Evolutionary conservation across 35 echinoderm and acorn worm species (phyloP).

Genomic region (Lytechinus variegatus): DNA sequence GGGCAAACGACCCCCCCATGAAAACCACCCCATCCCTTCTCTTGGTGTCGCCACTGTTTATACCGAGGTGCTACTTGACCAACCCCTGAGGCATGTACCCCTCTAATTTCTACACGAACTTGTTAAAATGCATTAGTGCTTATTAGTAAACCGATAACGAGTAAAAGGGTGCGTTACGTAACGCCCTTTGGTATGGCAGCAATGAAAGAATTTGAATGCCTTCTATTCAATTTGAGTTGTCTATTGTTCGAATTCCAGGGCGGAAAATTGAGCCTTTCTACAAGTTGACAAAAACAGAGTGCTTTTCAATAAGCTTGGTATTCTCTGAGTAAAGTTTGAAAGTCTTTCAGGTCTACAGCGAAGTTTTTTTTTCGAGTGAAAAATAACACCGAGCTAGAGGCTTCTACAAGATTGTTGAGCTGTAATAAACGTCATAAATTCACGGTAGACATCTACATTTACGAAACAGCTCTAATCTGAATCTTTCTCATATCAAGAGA

Average conservation of each 20-base stretch:
- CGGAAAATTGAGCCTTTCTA: constrained; percentile 31
- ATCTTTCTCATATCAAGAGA: too few species aligned
- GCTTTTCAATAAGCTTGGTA: constrained; percentile 23
- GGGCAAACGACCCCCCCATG: neutral
- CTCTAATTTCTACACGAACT: neutral
- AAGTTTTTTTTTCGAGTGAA: neutral
- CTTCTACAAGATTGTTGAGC: neutral
- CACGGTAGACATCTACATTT: neutral
- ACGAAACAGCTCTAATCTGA: neutral
- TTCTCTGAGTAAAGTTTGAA: neutral
- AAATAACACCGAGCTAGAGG: neutral
- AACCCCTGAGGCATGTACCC: neutral
- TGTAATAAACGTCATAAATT: neutral
- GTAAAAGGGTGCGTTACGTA: constrained; percentile 7
- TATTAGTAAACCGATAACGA: constrained; percentile 42
- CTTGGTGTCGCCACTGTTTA: too few species aligned
- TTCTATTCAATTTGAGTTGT: neutral
- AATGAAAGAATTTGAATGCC: constrained; percentile 9
- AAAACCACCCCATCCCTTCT: neutral
- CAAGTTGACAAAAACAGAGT: neutral
- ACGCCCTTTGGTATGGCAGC: neutral
- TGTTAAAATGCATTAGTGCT: constrained; percentile 38
- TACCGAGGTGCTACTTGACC: neutral
- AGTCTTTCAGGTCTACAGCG: neutral
- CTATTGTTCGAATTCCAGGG: constrained; percentile 41